These are phyloP conservation scores for Pollenia griseotomentosa DNA, from an alignment of 2,888 invertebrate species.

Conservation along the genomic window DNA sequence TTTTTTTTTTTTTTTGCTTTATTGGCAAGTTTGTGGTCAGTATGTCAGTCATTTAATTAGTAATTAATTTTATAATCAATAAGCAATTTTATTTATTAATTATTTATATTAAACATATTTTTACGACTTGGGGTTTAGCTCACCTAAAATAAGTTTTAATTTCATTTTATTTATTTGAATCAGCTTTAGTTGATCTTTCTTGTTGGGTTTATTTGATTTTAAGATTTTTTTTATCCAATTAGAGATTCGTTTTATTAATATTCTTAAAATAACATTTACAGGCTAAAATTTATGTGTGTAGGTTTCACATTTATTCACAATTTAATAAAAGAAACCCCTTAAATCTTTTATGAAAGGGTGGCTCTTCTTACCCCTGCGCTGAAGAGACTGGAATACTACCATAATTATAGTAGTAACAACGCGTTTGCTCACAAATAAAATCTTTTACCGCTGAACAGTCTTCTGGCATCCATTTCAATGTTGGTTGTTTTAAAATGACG, in stretches of 20 bases:
- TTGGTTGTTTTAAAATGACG: slow-evolving; percentile 91
- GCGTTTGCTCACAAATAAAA: slow-evolving; percentile 95
- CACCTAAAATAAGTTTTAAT: slow-evolving; percentile 79
- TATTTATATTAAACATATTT: slow-evolving; percentile 7
- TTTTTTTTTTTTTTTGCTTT: no score
- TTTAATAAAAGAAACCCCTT: slow-evolving; percentile 74
- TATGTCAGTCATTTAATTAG: not conserved
- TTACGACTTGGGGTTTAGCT: slow-evolving; percentile 84
- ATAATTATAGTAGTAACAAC: slow-evolving; percentile 96
- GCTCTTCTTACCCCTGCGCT: slow-evolving; percentile 93
- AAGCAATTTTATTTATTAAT: no score
- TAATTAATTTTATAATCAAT: not conserved
- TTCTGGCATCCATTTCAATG: slow-evolving; percentile 92
- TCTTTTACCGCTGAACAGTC: slow-evolving; percentile 93
- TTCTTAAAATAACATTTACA: slow-evolving; percentile 74
- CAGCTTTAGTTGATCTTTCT: slow-evolving; percentile 55
- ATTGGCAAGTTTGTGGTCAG: not conserved
- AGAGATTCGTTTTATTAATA: slow-evolving; percentile 75
- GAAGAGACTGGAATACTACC: slow-evolving; percentile 95
- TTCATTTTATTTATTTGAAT: slow-evolving; percentile 68
- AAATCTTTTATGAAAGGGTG: slow-evolving; percentile 42
- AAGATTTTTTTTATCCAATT: slow-evolving; percentile 62
- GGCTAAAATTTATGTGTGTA: slow-evolving; percentile 71
- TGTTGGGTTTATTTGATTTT: slow-evolving; percentile 60
- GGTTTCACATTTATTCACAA: slow-evolving; percentile 72